Conservation (phyloP, 1,140 invertebrate species). For the Meloidogyne chitwoodi region DNA sequence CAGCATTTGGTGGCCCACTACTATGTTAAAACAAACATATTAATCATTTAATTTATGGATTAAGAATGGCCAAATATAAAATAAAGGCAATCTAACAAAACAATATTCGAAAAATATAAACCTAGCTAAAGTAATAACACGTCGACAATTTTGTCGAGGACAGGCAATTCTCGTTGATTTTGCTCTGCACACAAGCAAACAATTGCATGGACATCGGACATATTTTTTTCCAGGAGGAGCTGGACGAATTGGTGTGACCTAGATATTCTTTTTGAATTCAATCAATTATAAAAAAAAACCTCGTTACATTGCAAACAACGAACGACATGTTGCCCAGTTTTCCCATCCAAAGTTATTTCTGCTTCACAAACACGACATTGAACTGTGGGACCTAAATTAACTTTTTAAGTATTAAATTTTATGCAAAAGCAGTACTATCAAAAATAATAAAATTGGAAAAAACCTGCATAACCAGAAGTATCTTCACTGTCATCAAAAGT, state of each 20-base stretch:
- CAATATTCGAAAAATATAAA: constrained; percentile 49
- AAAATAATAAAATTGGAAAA: not conserved
- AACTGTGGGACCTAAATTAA: constrained; percentile 71
- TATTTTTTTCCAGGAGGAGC: constrained; percentile 98
- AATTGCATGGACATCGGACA: constrained; percentile 96
- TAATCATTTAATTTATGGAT: not conserved
- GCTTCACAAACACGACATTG: constrained; percentile 92
- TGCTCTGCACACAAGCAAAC: constrained; percentile 91
- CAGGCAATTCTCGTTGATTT: constrained; percentile 92
- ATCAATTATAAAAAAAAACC: constrained; percentile 56
- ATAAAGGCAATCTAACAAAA: too few relatives aligned
- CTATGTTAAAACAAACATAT: not conserved
- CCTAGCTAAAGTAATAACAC: constrained; percentile 86
- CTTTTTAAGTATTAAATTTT: too few relatives aligned
- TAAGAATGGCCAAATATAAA: too few relatives aligned
- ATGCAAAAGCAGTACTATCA: not conserved
- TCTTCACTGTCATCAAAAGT: constrained; percentile 19
- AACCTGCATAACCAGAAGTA: not conserved
- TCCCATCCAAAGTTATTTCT: constrained; percentile 89
- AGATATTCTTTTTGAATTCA: not conserved
- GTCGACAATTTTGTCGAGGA: constrained; percentile 81
- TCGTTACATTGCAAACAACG: constrained; percentile 40
- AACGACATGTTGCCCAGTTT: constrained; percentile 77
- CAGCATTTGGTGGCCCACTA: constrained; percentile 63
- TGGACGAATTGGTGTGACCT: constrained; percentile 89